Base-by-base conservation (phyloP, 2,888 invertebrate species). In the Leptinotarsa rubiginosa region DNA sequence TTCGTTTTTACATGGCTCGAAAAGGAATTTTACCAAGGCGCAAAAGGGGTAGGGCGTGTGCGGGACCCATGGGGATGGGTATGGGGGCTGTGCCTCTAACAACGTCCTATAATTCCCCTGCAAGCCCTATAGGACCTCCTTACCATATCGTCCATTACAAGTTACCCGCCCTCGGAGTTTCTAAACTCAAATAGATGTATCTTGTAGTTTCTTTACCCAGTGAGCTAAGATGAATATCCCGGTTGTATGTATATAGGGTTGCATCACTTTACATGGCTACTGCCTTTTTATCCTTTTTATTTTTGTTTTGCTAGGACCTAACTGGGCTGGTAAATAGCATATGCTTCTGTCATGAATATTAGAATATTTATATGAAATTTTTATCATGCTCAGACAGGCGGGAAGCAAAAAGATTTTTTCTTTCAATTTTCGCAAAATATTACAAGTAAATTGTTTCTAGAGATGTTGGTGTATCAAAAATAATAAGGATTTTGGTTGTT, bases 1-100 rank as follows among this genome's bases (percentile, higher is more conserved):
- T 96, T 87, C 91, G 95, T 67, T 95, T 95, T 87, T 96, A 95
- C 88, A 96, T 96, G 96, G 95, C 95, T 18, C 90, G 96, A 77
- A 95, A 95, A 85, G 95, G 95, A 2, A 95, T 95, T 70, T 87
- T 96, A 77, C 95, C 95, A 59, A 90, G 92, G 81, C 92, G 96
- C 78, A 92, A 95, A 82, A 90, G 95, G 16, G 95, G 95, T 0
- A 91, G 95, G 49, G 87, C 88, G 3, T 88, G 88, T 79, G 84
- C 86, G 16, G 93, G 92, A 72, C 91, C 93, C 4, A 75, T 84
- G 72, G 83, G 82, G 75, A 74, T 84, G 83, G 59, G 84, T 54
- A 66, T 70, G 65, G 67, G 72, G 18, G 70, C 78, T 68, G 65
- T 81, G 69, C 81, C 83, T 22, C 78, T 83, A 76, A 86, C 87